Base-by-base conservation (phyloP, 2,888 invertebrate species). In the Synergus umbraculus region DNA sequence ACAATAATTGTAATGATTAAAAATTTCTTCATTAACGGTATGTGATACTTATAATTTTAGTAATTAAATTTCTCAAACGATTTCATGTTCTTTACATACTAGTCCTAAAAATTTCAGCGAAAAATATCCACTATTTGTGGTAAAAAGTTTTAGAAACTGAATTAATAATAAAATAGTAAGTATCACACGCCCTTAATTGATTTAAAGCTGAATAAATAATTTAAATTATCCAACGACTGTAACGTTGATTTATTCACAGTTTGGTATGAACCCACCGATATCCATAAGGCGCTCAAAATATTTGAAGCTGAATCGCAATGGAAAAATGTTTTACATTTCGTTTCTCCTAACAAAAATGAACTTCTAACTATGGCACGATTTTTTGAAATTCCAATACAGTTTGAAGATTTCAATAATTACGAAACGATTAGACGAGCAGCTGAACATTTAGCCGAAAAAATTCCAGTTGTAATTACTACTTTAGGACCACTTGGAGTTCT, bases 211-310 rank as follows among this genome's bases (percentile, higher is more conserved):
- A 29, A 29, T 29, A 29, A 29, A 29, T 29, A 29, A 29, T 29
- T 29, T 29, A 29, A 29, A 29, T 29, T 29, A 29, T 29, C 29
- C 29, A 29, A 29, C 3, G 3, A 29, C 3, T 29, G 3, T 29
- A 29, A 29, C 29, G 29, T 29, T 18, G 9, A n/a, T 84, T 85
- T 86, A 91, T 88, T 95, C 95, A 84, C 94, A 96, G 97, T 97
- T 9, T 97, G 97, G 93, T 98, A 96, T 91, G 98, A 98, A 91
- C 97, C 98, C 0, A 98, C 98, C 0, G 98, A 98, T 88, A 93
- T 95, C 87, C 93, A 95, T 85, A 96, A 96, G 89, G 96, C 97
- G 0, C 91, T 92, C 0, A 97, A 96, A 91, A 95, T 96, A 41
- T 96, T 97, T 83, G 79, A 90, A 79, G 82, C 86, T 15, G 83